Evolutionary conservation across 2,113 vertebrate genomes (phyloP).

Genomic region (Pollachius pollachius): DNA sequence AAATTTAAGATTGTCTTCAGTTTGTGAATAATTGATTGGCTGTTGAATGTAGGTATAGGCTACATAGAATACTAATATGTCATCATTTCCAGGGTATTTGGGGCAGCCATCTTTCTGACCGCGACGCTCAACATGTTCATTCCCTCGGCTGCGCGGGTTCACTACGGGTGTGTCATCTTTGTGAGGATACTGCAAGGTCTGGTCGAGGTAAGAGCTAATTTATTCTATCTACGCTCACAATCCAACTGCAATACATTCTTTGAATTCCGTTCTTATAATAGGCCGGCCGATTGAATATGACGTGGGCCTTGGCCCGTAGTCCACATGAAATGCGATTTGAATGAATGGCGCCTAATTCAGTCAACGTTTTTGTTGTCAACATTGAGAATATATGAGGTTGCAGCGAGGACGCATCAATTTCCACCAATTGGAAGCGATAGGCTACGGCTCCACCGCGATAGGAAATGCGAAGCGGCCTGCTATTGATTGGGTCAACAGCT

Average conservation of each 20-base stretch:
- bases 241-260: no score
- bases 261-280: no score
- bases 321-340: background rate
- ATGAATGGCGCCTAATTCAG: background rate
- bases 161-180: slow-evolving; percentile 96
- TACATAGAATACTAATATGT: no score
- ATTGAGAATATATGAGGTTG: background rate
- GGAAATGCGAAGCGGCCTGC: slow-evolving; percentile 40
- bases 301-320: no score
- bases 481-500: slow-evolving; percentile 1
- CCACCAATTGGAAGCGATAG: slow-evolving; percentile 2
- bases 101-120: slow-evolving; percentile 92
- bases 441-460: slow-evolving; percentile 8
- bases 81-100: slow-evolving; percentile 85
- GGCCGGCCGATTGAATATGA: no score
- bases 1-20: no score
- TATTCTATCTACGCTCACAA: background rate
- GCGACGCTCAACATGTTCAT: slow-evolving; percentile 97
- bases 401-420: slow-evolving; percentile 3
- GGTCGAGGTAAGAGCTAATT: slow-evolving; percentile 84
- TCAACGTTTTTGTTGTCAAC: background rate
- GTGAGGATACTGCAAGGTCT: slow-evolving; percentile 96
- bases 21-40: no score
- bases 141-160: slow-evolving; percentile 89
- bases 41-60: no score